Evolutionary conservation across 2,113 vertebrate genomes (phyloP), one percentile per base, ranked within the genome.

Genomic region (Chionodraco myersi): DNA sequence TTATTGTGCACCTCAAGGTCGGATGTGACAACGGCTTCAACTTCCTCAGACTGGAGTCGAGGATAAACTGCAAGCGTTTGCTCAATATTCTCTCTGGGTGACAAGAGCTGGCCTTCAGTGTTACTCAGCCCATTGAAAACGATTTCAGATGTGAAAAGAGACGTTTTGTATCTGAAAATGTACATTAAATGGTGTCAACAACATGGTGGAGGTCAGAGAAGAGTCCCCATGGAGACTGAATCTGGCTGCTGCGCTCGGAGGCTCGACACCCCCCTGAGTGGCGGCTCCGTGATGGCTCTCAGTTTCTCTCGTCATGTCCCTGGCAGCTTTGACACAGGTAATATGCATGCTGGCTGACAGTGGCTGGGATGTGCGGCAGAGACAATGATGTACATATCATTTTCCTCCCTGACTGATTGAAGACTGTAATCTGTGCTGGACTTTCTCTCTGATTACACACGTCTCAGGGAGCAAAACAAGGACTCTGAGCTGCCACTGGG

Each of bases 341-440:
- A 95, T 94, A 92, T 91, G 91, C 92, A 92, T 92, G 91, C 85
- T 86, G 79, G 84, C 88, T 93, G 90, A 92, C 92, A 92, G 89
- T 77, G 92, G 71, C 90, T 69, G 76, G 85, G 90, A 91, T 91
- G 90, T 89, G 88, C 82, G 56, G 84, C 86, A 86, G 87, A 92
- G 91, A 93, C 93, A 92, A 93, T 94, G 93, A 95, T 95, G 94
- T 95, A 94, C 95, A 94, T 95, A 95, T 95, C 93, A 95, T 96
- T 94, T 95, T 94, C 93, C 91, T 88, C 87, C 79, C 90, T 94
- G 95, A 93, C 94, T 95, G 95, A 96, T 94, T 95, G 94, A 96
- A 96, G 93, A 94, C 94, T 95, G 93, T 95, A 95, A 95, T 96
- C 94, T 95, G 94, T 91, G 75, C 87, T 93, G 92, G 91, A 94